Conservation (phyloP, 2,888 invertebrate genomes). For the Harmothoe impar region DNA sequence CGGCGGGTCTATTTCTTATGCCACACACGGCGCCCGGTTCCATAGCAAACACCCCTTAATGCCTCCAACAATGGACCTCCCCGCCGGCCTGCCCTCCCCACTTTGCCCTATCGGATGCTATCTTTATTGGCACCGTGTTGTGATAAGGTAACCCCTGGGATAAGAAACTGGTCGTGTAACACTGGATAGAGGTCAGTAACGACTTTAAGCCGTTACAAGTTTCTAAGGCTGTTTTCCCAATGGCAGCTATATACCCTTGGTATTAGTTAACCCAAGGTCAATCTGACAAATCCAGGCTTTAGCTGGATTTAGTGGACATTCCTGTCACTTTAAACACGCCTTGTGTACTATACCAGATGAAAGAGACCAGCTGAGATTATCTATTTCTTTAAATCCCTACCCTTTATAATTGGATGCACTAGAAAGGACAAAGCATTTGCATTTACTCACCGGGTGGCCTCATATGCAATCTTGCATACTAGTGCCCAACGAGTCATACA, state of each 20-base stretch:
- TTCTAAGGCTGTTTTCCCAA: not conserved
- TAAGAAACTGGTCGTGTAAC: not conserved
- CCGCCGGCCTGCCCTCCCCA: not conserved
- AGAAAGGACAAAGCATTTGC: not conserved
- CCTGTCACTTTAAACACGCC: not conserved
- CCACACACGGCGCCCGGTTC: not conserved
- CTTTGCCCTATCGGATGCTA: no score
- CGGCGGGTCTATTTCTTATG: conserved; percentile 2
- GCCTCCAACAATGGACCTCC: conserved; percentile 4
- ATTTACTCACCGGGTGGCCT: not conserved
- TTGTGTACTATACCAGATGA: not conserved
- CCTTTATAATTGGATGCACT: not conserved
- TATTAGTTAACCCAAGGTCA: not conserved
- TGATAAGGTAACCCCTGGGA: conserved; percentile 5
- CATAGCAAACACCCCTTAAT: not conserved
- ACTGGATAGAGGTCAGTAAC: not conserved
- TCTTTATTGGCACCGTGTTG: conserved; percentile 2
- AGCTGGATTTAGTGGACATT: not conserved
- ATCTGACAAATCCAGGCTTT: not conserved
- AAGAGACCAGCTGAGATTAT: conserved; percentile 10
- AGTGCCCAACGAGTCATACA: not conserved
- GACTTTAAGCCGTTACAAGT: conserved; percentile 13
- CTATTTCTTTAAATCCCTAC: not conserved
- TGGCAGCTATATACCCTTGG: not conserved
- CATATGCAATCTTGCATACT: not conserved